Conservation (phyloP, 30 jellyfish, hydroid and myxozoan species). For the Haliclystus octoradiatus region DNA sequence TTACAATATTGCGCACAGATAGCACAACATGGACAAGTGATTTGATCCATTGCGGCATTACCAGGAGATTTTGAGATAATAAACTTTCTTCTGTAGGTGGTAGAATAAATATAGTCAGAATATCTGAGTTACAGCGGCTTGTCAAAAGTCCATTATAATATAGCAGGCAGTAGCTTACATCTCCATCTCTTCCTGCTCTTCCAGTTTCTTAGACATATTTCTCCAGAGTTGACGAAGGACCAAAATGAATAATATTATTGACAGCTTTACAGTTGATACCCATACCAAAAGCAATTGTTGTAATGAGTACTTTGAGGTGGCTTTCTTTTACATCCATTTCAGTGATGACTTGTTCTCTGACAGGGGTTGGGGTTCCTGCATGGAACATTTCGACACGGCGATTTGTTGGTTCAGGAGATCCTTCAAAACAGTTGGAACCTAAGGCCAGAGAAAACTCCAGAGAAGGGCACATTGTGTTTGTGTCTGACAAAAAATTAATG, state of each 20-base stretch:
- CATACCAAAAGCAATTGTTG: conserved; percentile 19
- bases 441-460: too few species aligned
- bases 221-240: conserved; percentile 7
- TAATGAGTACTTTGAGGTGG: background rate
- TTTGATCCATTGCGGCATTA: too few species aligned
- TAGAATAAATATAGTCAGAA: background rate
- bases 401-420: too few species aligned
- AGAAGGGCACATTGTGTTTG: conserved; percentile 34
- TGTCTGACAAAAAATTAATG: conserved; percentile 4
- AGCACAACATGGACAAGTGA: background rate
- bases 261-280: conserved; percentile 1
- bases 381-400: conserved; percentile 33
- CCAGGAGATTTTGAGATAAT: background rate
- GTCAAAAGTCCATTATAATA: conserved; percentile 12
- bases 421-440: too few species aligned
- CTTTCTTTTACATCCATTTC: background rate
- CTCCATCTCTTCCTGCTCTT: conserved; percentile 8
- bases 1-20: background rate
- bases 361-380: conserved; percentile 28
- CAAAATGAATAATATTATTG: conserved; percentile 18
- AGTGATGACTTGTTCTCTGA: conserved; percentile 1
- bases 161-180: conserved; percentile 4
- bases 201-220: conserved; percentile 19
- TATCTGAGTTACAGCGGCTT: conserved; percentile 17
- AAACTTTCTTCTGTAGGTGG: conserved; percentile 4